Evolutionary conservation across 2,888 invertebrate species (phyloP).

Genomic region (Sesia bembeciformis): DNA sequence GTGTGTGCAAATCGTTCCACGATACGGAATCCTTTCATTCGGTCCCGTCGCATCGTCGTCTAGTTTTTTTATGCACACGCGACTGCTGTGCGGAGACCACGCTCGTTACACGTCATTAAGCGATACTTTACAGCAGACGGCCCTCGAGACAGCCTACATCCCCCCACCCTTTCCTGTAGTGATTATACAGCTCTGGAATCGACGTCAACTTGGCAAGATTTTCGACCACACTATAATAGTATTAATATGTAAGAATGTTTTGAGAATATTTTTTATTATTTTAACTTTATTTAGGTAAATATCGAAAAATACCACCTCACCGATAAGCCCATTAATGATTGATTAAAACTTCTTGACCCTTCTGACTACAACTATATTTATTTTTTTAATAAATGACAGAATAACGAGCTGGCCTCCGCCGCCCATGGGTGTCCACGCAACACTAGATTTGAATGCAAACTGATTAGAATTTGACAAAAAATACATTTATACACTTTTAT

Average conservation of each 20-base stretch:
- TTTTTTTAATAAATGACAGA: too few species aligned
- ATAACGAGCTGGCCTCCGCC: too few species aligned
- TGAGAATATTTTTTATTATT: too few species aligned
- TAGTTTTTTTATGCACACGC: conserved; percentile 42
- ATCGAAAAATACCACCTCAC: too few species aligned
- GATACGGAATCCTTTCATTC: conserved; percentile 20
- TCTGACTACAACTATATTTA: too few species aligned
- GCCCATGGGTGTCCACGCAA: too few species aligned
- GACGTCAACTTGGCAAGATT: not conserved
- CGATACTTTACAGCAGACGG: conserved; percentile 74
- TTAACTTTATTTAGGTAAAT: too few species aligned
- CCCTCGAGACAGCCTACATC: conserved; percentile 65
- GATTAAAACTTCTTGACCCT: too few species aligned
- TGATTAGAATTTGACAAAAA: too few species aligned
- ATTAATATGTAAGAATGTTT: not conserved
- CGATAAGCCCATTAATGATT: too few species aligned
- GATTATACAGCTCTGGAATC: conserved; percentile 2
- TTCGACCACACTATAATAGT: not conserved
- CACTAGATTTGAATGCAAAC: too few species aligned
- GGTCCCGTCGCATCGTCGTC: conserved; percentile 7
- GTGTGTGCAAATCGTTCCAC: conserved; percentile 17
- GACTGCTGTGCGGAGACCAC: conserved; percentile 43
- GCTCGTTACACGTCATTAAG: conserved; percentile 74
- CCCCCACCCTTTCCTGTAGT: conserved; percentile 27
- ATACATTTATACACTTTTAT: too few species aligned